A percentile compares a stretch with the other conserved stretches of the same genome.
These are phyloP conservation scores for Drosophila tripunctata DNA, from an alignment of 2,888 invertebrate species.

Conservation along the genomic window DNA sequence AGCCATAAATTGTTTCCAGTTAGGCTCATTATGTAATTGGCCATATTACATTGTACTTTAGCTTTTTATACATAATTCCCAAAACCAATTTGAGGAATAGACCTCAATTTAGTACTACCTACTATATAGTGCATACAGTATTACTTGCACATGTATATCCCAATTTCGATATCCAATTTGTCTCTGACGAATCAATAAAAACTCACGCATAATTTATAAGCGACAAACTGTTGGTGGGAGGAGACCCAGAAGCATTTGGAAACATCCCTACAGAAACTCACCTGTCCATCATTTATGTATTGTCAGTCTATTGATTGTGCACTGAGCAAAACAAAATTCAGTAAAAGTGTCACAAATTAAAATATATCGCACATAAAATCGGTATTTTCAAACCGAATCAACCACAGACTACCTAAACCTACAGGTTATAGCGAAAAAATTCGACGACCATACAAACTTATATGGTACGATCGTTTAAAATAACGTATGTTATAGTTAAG, in stretches of 20 bases:
- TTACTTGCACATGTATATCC: not conserved
- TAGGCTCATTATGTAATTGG: conserved; percentile 52
- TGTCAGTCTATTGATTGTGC: conserved; percentile 46
- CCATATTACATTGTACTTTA: conserved; percentile 11
- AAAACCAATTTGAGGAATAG: not conserved
- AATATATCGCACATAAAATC: too few species aligned
- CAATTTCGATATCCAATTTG: conserved; percentile 17
- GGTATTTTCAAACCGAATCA: too few species aligned
- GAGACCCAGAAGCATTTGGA: not conserved
- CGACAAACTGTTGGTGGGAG: not conserved
- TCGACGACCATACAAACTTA: too few species aligned
- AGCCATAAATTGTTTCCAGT: conserved; percentile 52
- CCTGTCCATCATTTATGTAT: conserved; percentile 21
- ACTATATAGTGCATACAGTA: too few species aligned
- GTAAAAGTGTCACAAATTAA: not conserved
- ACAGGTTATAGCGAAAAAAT: too few species aligned
- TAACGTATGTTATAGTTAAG: too few species aligned
- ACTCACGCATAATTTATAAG: conserved; percentile 68
- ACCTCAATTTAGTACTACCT: not conserved
- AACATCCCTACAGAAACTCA: conserved; percentile 3
- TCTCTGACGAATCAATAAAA: conserved; percentile 58
- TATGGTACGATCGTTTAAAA: too few species aligned
- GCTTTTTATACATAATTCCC: conserved; percentile 12
- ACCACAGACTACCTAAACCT: too few species aligned
- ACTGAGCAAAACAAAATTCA: conserved; percentile 13